Conservation (phyloP, 2,113 vertebrate species). For the Tachysurus fulvidraco region DNA sequence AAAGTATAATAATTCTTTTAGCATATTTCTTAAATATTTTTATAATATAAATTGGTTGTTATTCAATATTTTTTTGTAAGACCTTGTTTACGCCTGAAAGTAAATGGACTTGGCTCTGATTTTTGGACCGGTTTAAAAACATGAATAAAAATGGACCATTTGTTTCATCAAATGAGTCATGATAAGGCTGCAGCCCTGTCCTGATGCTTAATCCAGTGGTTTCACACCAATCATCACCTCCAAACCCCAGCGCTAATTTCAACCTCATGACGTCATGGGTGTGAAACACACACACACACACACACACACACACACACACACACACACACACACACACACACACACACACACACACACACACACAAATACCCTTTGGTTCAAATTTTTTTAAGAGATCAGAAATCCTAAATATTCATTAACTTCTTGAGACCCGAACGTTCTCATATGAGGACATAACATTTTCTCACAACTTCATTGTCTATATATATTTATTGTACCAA, state of each 20-base stretch:
- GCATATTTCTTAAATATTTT: neutral
- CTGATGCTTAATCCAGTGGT: neutral
- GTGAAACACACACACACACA: neutral
- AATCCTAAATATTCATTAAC: neutral
- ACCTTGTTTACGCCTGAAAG: neutral
- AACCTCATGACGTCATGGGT: neutral
- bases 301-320: neutral
- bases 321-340: neutral
- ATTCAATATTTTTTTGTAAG: neutral
- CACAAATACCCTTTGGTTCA: neutral
- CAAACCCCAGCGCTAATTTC: neutral
- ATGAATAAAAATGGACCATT: neutral
- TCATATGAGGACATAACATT: too few species aligned
- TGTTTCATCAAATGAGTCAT: neutral
- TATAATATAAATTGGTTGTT: neutral
- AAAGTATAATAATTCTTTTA: too few species aligned
- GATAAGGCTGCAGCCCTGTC: neutral
- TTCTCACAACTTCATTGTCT: too few species aligned
- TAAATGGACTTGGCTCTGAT: neutral
- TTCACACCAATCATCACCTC: neutral
- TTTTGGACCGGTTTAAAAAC: neutral
- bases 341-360: neutral
- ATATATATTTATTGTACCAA: too few species aligned
- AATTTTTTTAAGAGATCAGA: neutral
- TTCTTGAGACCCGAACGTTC: too few species aligned